These are phyloP conservation scores for Motacilla alba DNA, from an alignment of 2,113 vertebrate genomes.

Conservation along the genomic window DNA sequence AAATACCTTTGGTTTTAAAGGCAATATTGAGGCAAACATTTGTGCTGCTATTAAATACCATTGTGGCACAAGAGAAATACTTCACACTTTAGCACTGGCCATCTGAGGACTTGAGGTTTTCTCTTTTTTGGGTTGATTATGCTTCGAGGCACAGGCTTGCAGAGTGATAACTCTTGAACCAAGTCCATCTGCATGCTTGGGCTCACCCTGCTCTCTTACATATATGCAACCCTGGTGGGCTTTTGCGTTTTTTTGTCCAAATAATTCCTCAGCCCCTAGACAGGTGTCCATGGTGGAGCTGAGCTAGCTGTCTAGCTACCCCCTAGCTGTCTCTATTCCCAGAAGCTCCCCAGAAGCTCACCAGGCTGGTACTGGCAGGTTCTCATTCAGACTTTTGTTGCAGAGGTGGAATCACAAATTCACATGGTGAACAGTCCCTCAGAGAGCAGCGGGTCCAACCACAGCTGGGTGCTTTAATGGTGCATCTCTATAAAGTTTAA, in stretches of 20 bases:
- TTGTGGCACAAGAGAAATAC: neutral
- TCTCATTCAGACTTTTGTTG: neutral
- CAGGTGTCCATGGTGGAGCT: neutral
- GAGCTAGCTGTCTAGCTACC: neutral
- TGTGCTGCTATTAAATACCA: neutral
- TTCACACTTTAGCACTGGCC: neutral
- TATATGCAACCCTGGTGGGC: fast-evolving
- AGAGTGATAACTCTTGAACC: neutral
- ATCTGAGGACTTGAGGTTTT: neutral
- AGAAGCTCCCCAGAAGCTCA: neutral
- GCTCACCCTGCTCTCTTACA: neutral
- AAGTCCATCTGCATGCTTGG: neutral
- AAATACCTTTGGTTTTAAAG: slow-evolving; percentile 22
- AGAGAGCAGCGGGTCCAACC: neutral
- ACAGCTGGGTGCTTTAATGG: neutral
- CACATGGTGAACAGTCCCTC: fast-evolving
- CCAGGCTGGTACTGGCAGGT: neutral
- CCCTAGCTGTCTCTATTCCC: neutral
- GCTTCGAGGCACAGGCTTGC: neutral
- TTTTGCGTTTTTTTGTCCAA: neutral
- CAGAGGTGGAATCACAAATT: neutral
- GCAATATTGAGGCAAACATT: neutral
- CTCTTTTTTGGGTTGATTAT: neutral
- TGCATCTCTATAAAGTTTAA: neutral
- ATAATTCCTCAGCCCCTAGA: neutral